phyloP scores from a whole-genome alignment of 1,140 invertebrate species.

The Uloborus diversus region DNA sequence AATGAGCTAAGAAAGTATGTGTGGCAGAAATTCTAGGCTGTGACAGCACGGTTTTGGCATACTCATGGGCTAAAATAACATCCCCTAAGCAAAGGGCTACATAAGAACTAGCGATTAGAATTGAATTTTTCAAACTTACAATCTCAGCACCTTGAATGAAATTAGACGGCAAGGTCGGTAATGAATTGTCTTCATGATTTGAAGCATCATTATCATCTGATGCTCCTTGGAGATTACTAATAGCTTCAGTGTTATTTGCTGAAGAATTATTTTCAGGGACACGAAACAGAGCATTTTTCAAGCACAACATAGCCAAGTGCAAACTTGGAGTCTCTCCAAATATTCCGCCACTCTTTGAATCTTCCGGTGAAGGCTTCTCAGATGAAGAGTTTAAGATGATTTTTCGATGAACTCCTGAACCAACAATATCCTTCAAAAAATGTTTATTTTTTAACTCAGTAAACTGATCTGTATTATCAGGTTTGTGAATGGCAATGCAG shows the following conservation, averaged over 20 bases:
- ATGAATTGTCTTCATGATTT: not conserved
- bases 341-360: constrained; percentile 25
- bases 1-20: constrained; percentile 79
- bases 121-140: constrained; percentile 66
- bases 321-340: constrained; percentile 85
- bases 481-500: constrained; percentile 79
- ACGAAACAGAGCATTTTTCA: constrained; percentile 83
- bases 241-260: not conserved
- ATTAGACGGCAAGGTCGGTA: constrained; percentile 46
- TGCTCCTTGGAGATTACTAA: not conserved
- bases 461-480: constrained; percentile 62
- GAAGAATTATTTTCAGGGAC: constrained; percentile 60
- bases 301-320: constrained; percentile 87
- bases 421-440: constrained; percentile 73
- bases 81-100: constrained; percentile 86
- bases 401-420: constrained; percentile 73
- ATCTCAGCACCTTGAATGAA: constrained; percentile 53
- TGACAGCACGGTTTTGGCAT: constrained; percentile 75
- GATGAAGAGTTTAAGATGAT: constrained; percentile 63
- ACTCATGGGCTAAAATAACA: constrained; percentile 79
- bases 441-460: constrained; percentile 73
- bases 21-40: constrained; percentile 74
- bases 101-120: constrained; percentile 83
- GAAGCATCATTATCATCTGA: constrained; percentile 3
- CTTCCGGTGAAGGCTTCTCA: constrained; percentile 7